A percentile compares a stretch with the other conserved stretches of the same genome.
Conservation (phyloP, 2,888 invertebrate genomes). For the Ariolimax columbianus region DNA sequence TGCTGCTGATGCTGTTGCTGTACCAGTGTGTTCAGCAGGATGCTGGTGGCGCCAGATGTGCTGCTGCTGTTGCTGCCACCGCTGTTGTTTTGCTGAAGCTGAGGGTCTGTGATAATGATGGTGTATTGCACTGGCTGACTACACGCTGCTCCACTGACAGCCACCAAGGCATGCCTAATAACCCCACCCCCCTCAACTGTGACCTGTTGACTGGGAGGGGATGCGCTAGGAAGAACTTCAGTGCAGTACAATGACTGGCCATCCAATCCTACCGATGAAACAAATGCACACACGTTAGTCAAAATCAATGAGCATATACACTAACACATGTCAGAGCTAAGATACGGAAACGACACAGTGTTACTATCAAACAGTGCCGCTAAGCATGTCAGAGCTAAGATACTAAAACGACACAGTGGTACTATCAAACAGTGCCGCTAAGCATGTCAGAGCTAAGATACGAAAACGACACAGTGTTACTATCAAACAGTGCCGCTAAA, state of each 20-base stretch:
- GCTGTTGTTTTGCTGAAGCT: slow-evolving; percentile 34
- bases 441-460: too few species aligned
- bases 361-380: too few species aligned
- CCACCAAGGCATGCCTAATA: slow-evolving; percentile 51
- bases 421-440: too few species aligned
- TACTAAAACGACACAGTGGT: too few species aligned
- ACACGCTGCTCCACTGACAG: slow-evolving; percentile 42
- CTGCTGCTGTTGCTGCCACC: slow-evolving; percentile 27
- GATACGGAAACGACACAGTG: too few species aligned
- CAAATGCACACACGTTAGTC: slow-evolving; percentile 19
- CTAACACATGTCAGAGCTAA: background rate
- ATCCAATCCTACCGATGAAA: slow-evolving; percentile 45
- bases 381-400: too few species aligned
- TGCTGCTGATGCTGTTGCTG: slow-evolving; percentile 48
- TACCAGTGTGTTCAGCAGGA: slow-evolving; percentile 37
- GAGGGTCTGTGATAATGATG: slow-evolving; percentile 46
- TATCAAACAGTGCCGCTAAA: too few species aligned
- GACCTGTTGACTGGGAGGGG: slow-evolving; percentile 43
- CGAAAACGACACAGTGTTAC: too few species aligned
- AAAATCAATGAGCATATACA: background rate
- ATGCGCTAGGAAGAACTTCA: slow-evolving; percentile 50
- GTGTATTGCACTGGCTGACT: slow-evolving; percentile 47
- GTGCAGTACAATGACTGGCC: slow-evolving; percentile 47
- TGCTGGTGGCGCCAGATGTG: slow-evolving; percentile 31
- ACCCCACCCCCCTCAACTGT: slow-evolving; percentile 43